Base-by-base conservation (phyloP, 2,888 invertebrate genomes). In the Hemaris fuciformis region DNA sequence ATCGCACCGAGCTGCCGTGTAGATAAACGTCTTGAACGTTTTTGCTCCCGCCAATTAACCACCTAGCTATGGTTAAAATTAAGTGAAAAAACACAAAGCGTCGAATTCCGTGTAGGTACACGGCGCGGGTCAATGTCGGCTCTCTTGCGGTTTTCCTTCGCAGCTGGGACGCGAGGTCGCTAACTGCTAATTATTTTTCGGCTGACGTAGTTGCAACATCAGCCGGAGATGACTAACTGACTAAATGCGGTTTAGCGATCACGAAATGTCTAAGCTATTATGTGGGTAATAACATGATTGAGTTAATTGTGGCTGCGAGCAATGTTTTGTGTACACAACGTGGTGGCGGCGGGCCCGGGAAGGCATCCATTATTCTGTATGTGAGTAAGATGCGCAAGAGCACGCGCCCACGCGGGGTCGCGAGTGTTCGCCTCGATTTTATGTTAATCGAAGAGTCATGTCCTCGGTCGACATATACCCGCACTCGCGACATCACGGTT, bases 361-460 rank as follows among this genome's bases (percentile, higher is more conserved):
- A 31, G 18, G 18, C 8, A 10, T 53, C 31, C 31, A 53, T 53
- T 53, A 53, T 53, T 53, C 27, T 53, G 53, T 53, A 53, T 18
- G 58, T 59, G 22, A 31, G 42, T 42, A 18, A 41, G 23, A 79
- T 72, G 79, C 77, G 75, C 76, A 72, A 71, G 76, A 72, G 73
- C 69, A 68, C 73, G 83, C 90, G 88, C 92, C 92, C 89, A 91
- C 91, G 89, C 89, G 69, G 76, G 73, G 73, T 76, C 75, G 72
- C 68, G 67, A 74, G 67, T 71, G 76, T 74, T 76, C 78, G 81
- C 72, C 77, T 87, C 84, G 80, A 88, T 87, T 91, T 92, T 91
- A 92, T 92, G 92, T 89, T 92, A 91, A 92, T 92, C 92, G 92
- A 92, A 92, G 88, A 91, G 82, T 85, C 91, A 79, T 92, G 92